Conservation (phyloP, 2,888 invertebrate species). For the Diogma glabrata region DNA sequence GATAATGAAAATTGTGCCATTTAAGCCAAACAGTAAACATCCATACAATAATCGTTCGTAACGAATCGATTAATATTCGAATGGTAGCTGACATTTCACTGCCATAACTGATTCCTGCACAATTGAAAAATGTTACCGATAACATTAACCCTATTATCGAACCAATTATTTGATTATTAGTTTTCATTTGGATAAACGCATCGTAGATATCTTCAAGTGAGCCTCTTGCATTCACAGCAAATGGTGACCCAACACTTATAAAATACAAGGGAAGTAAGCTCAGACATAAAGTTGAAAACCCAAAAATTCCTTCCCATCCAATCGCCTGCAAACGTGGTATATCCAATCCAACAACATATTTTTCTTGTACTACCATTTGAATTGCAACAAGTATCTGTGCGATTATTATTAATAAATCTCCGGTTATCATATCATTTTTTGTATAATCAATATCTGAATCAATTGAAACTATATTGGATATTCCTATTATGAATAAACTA, state of each 20-base stretch:
- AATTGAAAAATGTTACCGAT: conserved; percentile 90
- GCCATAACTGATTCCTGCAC: conserved; percentile 81
- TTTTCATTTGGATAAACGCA: conserved; percentile 70
- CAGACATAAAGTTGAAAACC: conserved; percentile 48
- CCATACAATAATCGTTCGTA: conserved; percentile 89
- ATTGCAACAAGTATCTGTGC: conserved; percentile 73
- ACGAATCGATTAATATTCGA: conserved; percentile 77
- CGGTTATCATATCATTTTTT: conserved; percentile 68
- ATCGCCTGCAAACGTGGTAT: conserved; percentile 85
- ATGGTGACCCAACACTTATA: conserved; percentile 60
- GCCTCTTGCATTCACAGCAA: conserved; percentile 59
- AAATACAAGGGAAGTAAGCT: conserved; percentile 72
- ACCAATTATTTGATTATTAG: conserved; percentile 43
- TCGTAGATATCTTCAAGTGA: conserved; percentile 77
- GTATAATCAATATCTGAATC: conserved; percentile 37
- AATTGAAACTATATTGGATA: conserved; percentile 50
- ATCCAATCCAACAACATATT: conserved; percentile 70
- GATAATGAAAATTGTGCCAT: conserved; percentile 71
- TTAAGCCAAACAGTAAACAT: conserved; percentile 56
- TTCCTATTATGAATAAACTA: conserved; percentile 61
- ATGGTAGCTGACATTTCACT: conserved; percentile 90
- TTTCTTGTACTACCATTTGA: conserved; percentile 94
- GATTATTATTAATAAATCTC: conserved; percentile 60
- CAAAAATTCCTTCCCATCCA: conserved; percentile 86
- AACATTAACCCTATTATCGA: conserved; percentile 57